These are phyloP conservation scores for Pempheris klunzingeri DNA, from an alignment of 2,797 vertebrate species.

Conservation along the genomic window DNA sequence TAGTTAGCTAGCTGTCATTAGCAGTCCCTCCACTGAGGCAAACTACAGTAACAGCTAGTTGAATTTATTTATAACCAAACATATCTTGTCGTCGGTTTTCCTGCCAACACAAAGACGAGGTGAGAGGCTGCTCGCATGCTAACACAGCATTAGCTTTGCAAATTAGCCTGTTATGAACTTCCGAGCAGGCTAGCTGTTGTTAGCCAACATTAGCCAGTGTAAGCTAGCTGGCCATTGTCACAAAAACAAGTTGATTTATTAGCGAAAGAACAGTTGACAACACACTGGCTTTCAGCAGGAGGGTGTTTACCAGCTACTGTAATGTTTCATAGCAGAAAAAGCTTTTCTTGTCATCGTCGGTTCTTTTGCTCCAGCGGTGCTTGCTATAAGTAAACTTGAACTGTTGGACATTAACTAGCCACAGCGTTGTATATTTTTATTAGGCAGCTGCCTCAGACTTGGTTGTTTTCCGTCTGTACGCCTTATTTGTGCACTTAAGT, in stretches of 20 bases:
- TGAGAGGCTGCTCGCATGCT: constrained; percentile 38
- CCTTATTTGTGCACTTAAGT: neutral
- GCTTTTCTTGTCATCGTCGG: neutral
- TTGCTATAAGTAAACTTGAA: constrained; percentile 10
- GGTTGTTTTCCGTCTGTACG: neutral
- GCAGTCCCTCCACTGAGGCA: constrained; percentile 32
- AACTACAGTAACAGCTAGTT: constrained; percentile 23
- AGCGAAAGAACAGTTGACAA: neutral
- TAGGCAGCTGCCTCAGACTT: neutral
- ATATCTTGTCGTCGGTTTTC: neutral
- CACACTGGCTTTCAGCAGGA: neutral
- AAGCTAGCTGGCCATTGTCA: constrained; percentile 49
- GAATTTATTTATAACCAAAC: neutral
- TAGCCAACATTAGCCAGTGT: constrained; percentile 61
- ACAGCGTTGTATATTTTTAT: neutral
- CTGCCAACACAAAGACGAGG: constrained; percentile 38
- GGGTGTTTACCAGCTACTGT: neutral
- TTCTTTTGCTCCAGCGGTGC: neutral
- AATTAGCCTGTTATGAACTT: constrained; percentile 51
- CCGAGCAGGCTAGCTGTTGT: constrained; percentile 62
- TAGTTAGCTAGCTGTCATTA: constrained; percentile 29
- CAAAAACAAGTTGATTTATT: constrained; percentile 49
- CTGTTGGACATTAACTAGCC: neutral
- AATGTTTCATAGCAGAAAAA: neutral
- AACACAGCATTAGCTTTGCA: neutral